Base-by-base conservation (phyloP, 2,797 vertebrate species). In the Enteromius mattozi region DNA sequence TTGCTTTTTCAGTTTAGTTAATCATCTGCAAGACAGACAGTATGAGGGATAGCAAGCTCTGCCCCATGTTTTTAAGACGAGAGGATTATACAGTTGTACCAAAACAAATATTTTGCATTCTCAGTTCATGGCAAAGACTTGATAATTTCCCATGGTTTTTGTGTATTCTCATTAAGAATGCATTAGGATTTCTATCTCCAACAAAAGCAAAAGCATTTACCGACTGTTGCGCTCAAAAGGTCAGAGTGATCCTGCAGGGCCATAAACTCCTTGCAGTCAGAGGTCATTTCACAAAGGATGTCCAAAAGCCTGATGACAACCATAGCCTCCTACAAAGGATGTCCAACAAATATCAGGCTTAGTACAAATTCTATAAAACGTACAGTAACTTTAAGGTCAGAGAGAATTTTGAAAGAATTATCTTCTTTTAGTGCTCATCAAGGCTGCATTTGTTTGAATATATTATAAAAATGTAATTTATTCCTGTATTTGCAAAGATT, bases 211-310 rank as follows among this genome's bases (percentile, higher is more conserved):
- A 71, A 49, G 68, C 35, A 49, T 94, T 95, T 94, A 99, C 98
- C 96, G 61, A 98, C 84, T 61, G 95, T 96, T 51, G 94, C 91
- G 69, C 93, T 92, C 10, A 99, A 93, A 85, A 99, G 92, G 86
- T 95, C 94, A 19, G 96, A 94, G 70, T 94, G 95, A 66, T 95
- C 90, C 88, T 99, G 98, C 0, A 99, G 93, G 79, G 93, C 94
- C 90, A 94, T 92, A 24, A 98, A 96, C 82, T 95, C 93, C 51
- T 89, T 88, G 0, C 84, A 91, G 87, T 93, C 95, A 0, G 97
- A 97, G 1, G 96, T 97, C 96, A 98, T 96, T 91, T 98, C 97
- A 90, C 98, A 99, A 49, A 99, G 95, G 66, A 97, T 93, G 0
- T 99, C 97, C 5, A 99, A 94, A n/a, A 98, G 96, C 85, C 95